Evolutionary conservation across 2,888 invertebrate genomes (phyloP).

Genomic region (Monochamus alternatus): DNA sequence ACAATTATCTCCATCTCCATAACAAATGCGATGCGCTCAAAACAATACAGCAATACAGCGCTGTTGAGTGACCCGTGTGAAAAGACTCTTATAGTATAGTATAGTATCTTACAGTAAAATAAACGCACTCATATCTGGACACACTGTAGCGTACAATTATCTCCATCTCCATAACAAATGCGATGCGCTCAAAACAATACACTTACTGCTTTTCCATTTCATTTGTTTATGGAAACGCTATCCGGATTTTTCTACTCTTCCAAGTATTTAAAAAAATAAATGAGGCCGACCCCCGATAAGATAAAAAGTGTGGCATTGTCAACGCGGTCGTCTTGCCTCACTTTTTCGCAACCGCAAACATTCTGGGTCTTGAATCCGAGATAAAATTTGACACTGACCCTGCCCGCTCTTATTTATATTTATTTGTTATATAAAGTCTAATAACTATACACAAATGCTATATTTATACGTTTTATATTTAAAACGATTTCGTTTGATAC

Average conservation of each 20-base stretch:
- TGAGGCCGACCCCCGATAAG: not conserved
- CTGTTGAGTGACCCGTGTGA: too few species aligned
- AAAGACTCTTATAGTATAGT: too few species aligned
- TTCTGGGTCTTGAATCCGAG: not conserved
- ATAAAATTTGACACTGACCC: slow-evolving; percentile 28
- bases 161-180: too few species aligned
- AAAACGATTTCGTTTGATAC: slow-evolving; percentile 1
- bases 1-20: too few species aligned
- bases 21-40: too few species aligned
- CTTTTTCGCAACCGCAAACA: not conserved
- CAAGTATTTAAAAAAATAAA: slow-evolving; percentile 5
- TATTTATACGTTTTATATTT: slow-evolving; percentile 13
- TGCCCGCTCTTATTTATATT: slow-evolving; percentile 6
- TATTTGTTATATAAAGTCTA: not conserved
- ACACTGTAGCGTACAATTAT: too few species aligned
- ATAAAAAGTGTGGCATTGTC: not conserved
- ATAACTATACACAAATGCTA: slow-evolving; percentile 2
- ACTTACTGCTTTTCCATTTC: too few species aligned
- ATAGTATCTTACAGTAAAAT: too few species aligned
- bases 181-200: too few species aligned
- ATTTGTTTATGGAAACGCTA: not conserved
- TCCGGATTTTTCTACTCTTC: not conserved
- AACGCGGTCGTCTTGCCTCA: not conserved
- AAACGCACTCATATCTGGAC: too few species aligned
- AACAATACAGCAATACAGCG: too few species aligned